Evolutionary conservation across 2,888 invertebrate species (phyloP), one percentile per base, ranked within the genome.

Genomic region (Philhelius pedissequus): DNA sequence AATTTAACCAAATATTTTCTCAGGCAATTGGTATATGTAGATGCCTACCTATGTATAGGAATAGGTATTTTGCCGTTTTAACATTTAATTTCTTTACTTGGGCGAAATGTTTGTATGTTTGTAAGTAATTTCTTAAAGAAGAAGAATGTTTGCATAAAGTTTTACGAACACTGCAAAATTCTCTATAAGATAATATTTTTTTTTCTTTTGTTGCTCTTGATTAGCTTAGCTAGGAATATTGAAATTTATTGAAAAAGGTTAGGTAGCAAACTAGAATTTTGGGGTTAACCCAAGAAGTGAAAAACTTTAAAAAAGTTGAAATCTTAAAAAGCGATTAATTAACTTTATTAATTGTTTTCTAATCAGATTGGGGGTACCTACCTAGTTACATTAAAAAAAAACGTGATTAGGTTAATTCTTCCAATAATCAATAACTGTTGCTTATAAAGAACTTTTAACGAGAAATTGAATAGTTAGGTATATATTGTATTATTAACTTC

Each of bases 81-180:
- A 83, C 79, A 79, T 79, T 79, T 74, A 74, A 79, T 74, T 75
- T 70, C 58, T 66, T 70, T 74, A 70, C 48, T 83, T 79, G 69
- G 58, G 45, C 22, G 64, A 20, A 43, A 22, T 62, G 1, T 35
- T 9, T 7, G 6, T 40, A 56, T 45, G n/a, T n/a, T n/a, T n/a
- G n/a, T n/a, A n/a, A n/a, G n/a, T n/a, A n/a, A n/a, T 70, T 74
- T 64, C 74, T 78, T 58, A 15, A 54, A 9, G 56, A 74, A 79
- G 79, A 70, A 64, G 69, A 60, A 74, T 83, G 75, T 83, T 83
- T 83, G 70, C 74, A 83, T 83, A 79, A 83, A 79, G 64, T 79
- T 83, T 83, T 74, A 83, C 13, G 7, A 43, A 43, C 3, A 62
- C n/a, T 64, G 45, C 45, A 45, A 20, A 30, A 18, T 22, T 62